Evolutionary conservation across 2,888 invertebrate genomes (phyloP).

Genomic region (Diogma glabrata): DNA sequence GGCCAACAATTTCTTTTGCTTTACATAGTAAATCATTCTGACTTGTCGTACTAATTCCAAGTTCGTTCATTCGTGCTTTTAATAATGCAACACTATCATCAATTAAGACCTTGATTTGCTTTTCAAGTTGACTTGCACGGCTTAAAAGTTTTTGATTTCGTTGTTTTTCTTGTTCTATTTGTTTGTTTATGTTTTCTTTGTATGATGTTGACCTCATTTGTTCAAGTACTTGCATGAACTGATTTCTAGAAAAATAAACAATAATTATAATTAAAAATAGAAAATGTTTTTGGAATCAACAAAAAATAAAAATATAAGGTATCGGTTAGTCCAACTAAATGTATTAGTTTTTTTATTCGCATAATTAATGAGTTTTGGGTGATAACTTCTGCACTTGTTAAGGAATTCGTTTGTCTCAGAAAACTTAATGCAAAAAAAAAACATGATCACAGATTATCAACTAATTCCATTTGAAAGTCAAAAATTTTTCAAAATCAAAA

Average conservation of each 20-base stretch:
- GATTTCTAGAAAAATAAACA: constrained; percentile 41
- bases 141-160: constrained; percentile 70
- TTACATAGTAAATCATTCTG: constrained; percentile 75
- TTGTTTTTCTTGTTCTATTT: constrained; percentile 76
- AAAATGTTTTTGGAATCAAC: too few species aligned
- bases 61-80: constrained; percentile 80
- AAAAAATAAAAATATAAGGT: too few species aligned
- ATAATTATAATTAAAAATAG: background rate
- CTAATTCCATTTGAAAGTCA: too few species aligned
- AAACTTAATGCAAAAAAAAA: too few species aligned
- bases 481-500: too few species aligned
- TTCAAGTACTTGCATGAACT: constrained; percentile 73
- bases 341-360: too few species aligned
- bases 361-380: too few species aligned
- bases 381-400: too few species aligned
- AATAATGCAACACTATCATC: constrained; percentile 83
- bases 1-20: constrained; percentile 83
- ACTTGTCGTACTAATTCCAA: constrained; percentile 78
- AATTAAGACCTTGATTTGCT: constrained; percentile 83
- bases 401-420: too few species aligned
- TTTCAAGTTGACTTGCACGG: constrained; percentile 80
- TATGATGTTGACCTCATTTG: constrained; percentile 74
- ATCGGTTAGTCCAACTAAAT: too few species aligned
- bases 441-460: too few species aligned
- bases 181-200: constrained; percentile 54